These are phyloP conservation scores for Podocnemis expansa DNA, from an alignment of 2,113 vertebrate species.

Conservation along the genomic window DNA sequence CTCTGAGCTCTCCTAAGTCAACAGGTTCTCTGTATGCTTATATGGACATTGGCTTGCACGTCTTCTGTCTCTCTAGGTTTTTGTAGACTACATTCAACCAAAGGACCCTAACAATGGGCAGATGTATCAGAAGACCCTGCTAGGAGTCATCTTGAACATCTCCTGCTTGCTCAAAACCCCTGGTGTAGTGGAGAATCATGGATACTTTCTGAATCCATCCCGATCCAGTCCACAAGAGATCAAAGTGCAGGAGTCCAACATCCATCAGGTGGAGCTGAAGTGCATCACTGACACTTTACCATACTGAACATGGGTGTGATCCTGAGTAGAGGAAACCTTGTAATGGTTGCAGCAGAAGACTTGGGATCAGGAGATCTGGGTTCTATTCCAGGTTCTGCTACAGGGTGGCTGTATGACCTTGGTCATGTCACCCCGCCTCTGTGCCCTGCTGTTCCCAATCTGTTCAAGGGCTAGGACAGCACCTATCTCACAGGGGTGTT, in stretches of 20 bases:
- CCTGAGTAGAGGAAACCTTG: not conserved
- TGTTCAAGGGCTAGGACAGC: fast-evolving
- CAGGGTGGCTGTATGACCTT: not conserved
- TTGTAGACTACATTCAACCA: conserved; percentile 92
- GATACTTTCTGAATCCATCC: conserved; percentile 93
- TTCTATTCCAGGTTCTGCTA: fast-evolving
- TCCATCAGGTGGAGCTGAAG: conserved; percentile 88
- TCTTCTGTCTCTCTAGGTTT: conserved; percentile 78
- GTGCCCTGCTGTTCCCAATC: not conserved
- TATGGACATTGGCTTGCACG: fast-evolving
- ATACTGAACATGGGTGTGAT: fast-evolving
- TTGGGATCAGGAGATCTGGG: fast-evolving
- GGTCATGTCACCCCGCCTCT: not conserved
- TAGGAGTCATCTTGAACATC: conserved; percentile 88
- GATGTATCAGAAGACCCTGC: conserved; percentile 94
- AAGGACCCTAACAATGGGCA: conserved; percentile 93
- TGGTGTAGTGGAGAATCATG: conserved; percentile 92
- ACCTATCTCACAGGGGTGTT: fast-evolving
- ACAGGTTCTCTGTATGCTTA: not conserved
- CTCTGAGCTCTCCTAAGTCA: not conserved
- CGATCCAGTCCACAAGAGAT: conserved; percentile 96
- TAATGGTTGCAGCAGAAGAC: not conserved
- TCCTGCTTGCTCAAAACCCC: conserved; percentile 96
- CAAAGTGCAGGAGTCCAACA: conserved; percentile 96
- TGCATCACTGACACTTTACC: fast-evolving